These are phyloP conservation scores for Passer montanus DNA, from an alignment of 2,113 vertebrate species.

Conservation along the genomic window DNA sequence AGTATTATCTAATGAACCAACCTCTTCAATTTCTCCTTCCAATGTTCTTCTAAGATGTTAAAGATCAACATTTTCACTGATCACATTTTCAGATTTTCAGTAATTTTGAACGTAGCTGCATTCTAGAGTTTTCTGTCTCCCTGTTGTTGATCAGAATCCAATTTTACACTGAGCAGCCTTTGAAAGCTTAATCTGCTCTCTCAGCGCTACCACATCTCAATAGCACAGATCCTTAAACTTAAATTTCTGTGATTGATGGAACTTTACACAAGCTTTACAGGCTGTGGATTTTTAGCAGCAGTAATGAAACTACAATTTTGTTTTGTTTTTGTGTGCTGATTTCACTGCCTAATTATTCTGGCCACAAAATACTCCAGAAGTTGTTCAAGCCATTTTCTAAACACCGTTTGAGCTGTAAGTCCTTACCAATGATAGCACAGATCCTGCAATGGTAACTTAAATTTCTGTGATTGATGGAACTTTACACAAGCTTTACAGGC, in stretches of 20 bases:
- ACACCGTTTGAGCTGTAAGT: background rate
- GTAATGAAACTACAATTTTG: background rate
- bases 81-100: background rate
- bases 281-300: background rate
- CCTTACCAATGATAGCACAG: accelerated
- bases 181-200: background rate
- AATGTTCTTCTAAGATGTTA: background rate
- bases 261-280: background rate
- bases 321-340: background rate
- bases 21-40: background rate
- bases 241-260: background rate
- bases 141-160: background rate
- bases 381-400: background rate
- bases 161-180: background rate
- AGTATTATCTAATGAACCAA: background rate
- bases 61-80: background rate
- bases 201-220: background rate
- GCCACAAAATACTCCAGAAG: background rate
- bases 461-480: background rate
- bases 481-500: background rate
- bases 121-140: background rate
- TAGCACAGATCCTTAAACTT: background rate
- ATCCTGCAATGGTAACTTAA: background rate
- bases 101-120: background rate
- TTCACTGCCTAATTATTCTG: background rate